A percentile compares a stretch with the other conserved stretches of the same genome.
These are phyloP conservation scores for Mastomys coucha DNA, from an alignment of 2,113 vertebrate species.

Conservation along the genomic window DNA sequence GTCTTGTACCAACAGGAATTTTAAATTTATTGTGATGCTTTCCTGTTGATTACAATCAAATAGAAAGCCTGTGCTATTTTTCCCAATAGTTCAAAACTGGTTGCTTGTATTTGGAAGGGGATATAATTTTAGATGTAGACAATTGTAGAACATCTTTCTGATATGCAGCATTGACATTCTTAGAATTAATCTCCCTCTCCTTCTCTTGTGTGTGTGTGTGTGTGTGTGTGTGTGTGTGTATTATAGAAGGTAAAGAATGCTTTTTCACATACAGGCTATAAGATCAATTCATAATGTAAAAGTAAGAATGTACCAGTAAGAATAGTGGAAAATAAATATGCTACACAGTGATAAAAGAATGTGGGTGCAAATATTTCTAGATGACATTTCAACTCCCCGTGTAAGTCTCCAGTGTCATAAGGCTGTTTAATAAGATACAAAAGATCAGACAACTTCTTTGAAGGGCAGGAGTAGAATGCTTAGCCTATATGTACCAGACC, in stretches of 20 bases:
- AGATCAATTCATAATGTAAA: not conserved
- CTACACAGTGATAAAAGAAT: not conserved
- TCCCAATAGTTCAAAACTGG: no score
- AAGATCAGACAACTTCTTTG: not conserved
- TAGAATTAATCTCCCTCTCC: no score
- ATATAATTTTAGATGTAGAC: no score
- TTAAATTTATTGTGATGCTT: no score
- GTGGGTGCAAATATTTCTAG: not conserved
- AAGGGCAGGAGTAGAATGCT: not conserved
- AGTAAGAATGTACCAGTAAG: not conserved
- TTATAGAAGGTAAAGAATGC: not conserved
- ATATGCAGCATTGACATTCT: no score
- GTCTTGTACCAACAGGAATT: no score
- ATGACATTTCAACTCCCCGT: not conserved
- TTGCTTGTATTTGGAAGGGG: no score
- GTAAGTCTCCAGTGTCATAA: not conserved
- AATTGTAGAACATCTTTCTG: no score
- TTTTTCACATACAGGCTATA: no score
- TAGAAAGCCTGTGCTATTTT: no score
- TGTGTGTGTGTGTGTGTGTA: not conserved
- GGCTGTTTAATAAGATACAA: not conserved
- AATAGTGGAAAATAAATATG: not conserved
- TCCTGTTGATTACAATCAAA: no score
- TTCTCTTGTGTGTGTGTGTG: no score
- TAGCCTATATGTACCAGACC: not conserved